A percentile compares a stretch with the other conserved stretches of the same genome.
These are phyloP conservation scores for Pachypeltis micranthus DNA, from an alignment of 1,140 invertebrate genomes.

Conservation along the genomic window DNA sequence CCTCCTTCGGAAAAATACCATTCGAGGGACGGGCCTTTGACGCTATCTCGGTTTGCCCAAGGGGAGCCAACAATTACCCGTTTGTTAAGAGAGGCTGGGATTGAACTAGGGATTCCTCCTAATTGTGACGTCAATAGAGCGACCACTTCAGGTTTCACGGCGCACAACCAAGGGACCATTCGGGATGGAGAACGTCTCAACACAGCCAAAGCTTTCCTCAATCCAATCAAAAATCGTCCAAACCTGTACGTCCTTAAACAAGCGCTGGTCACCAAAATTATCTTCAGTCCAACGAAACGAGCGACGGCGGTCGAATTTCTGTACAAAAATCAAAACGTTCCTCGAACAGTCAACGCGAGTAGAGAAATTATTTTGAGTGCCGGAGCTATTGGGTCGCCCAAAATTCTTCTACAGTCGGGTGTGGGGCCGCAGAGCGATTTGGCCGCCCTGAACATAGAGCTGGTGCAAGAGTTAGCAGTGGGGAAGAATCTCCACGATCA, in stretches of 20 bases:
- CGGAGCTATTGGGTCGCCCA: constrained; percentile 33
- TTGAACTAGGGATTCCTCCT: not conserved
- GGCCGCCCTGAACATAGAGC: constrained; percentile 26
- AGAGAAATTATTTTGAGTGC: constrained; percentile 48
- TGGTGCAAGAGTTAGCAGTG: constrained; percentile 26
- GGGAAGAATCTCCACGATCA: constrained; percentile 42
- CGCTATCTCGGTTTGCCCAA: constrained; percentile 40
- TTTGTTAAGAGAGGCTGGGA: constrained; percentile 39
- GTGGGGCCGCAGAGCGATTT: constrained; percentile 38
- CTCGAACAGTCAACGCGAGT: constrained; percentile 45
- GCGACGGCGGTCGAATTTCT: constrained; percentile 62
- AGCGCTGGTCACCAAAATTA: constrained; percentile 39
- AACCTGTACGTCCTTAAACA: constrained; percentile 54
- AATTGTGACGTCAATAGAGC: constrained; percentile 11
- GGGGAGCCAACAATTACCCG: constrained; percentile 25
- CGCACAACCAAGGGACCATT: constrained; percentile 36
- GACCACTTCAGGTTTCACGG: not conserved
- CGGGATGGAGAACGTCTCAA: constrained; percentile 18
- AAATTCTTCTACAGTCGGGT: constrained; percentile 41
- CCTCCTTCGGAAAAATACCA: not conserved
- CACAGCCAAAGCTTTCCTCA: constrained; percentile 47
- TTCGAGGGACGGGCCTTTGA: constrained; percentile 41
- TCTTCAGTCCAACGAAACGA: constrained; percentile 43
- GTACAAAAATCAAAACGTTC: constrained; percentile 45
- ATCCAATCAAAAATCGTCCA: constrained; percentile 44